These are phyloP conservation scores for human (Homo sapiens) DNA, from an alignment of 2,113 vertebrate species.

Conservation along the genomic window GRCh38 chr12:81678001-81678500, in stretches of 20 bases:
- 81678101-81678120: background rate
- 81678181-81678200: background rate
- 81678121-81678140: background rate
- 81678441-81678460: background rate
- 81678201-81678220: background rate
- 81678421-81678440: background rate
- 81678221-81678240: background rate
- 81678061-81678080: background rate
- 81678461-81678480: background rate
- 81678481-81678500: background rate
- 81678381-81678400: background rate
- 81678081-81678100: background rate
- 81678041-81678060: background rate
- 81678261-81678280: background rate
- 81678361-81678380: background rate
- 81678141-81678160: background rate
- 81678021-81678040: background rate
- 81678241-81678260: background rate
- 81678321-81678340: background rate
- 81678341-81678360: background rate
- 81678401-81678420: background rate
- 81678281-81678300: background rate
- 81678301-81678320: background rate
- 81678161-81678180: background rate
- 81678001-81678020: accelerated